Conservation (phyloP, 2,888 invertebrate genomes). For the Stenodera caucasica region DNA sequence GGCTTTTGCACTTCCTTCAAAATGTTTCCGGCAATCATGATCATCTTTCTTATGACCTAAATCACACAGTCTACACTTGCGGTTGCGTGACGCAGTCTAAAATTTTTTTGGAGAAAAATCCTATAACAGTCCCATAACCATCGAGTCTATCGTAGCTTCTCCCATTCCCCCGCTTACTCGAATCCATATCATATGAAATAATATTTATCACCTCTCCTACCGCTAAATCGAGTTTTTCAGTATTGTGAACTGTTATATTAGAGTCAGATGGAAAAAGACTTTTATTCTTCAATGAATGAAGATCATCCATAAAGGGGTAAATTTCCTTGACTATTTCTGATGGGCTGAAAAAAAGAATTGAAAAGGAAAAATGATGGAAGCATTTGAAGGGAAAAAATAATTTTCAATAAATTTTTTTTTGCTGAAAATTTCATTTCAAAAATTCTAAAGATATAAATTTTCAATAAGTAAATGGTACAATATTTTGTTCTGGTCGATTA, state of each 20-base stretch:
- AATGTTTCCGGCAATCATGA: conserved; percentile 41
- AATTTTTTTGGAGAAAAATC: conserved; percentile 33
- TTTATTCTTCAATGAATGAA: background rate
- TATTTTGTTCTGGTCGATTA: too few relatives aligned
- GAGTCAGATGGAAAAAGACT: background rate
- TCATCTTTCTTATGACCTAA: conserved; percentile 25
- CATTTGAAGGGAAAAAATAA: too few relatives aligned
- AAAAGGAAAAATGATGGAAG: too few relatives aligned
- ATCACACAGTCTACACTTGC: conserved; percentile 26
- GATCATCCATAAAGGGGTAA: background rate
- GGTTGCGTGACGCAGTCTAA: conserved; percentile 31
- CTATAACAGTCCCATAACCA: conserved; percentile 32
- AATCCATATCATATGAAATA: conserved; percentile 40
- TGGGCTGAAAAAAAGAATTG: background rate
- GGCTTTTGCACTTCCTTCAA: conserved; percentile 40
- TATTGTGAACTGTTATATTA: background rate
- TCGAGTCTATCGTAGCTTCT: conserved; percentile 36
- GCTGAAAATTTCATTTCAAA: too few relatives aligned
- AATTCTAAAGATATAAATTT: too few relatives aligned
- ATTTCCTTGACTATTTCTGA: background rate
- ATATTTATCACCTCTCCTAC: background rate
- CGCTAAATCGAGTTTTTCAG: background rate
- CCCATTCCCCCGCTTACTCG: conserved; percentile 35
- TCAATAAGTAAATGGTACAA: too few relatives aligned
- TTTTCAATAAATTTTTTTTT: too few relatives aligned